phyloP scores from a whole-genome alignment of 2,888 invertebrate species.

The Rhamnusium bicolor region DNA sequence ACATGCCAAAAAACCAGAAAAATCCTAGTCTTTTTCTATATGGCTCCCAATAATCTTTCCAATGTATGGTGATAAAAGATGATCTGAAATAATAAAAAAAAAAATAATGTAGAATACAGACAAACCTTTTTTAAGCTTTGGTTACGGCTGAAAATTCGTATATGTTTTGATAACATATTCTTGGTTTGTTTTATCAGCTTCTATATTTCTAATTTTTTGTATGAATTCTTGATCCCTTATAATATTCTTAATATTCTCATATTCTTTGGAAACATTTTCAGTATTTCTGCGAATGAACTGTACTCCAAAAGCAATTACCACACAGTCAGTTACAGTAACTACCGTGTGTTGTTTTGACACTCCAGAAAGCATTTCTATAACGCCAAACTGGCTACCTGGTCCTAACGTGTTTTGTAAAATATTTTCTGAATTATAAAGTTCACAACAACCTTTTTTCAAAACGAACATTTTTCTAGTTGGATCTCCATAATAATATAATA shows the following conservation, averaged over 20 bases:
- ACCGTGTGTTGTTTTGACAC: conserved; percentile 73
- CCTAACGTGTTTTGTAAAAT: conserved; percentile 31
- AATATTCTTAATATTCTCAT: conserved; percentile 19
- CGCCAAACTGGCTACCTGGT: conserved; percentile 66
- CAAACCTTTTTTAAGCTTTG: not conserved
- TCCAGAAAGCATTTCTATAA: conserved; percentile 72
- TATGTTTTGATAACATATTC: not conserved
- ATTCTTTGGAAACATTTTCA: conserved; percentile 46
- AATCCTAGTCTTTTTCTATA: conserved; percentile 47
- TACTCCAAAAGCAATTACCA: conserved; percentile 73
- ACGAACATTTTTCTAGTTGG: conserved; percentile 37
- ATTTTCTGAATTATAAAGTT: conserved; percentile 35
- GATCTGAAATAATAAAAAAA: too few relatives aligned
- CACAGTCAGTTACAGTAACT: conserved; percentile 73
- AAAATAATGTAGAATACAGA: not conserved
- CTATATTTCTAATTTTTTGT: not conserved
- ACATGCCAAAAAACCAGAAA: conserved; percentile 55
- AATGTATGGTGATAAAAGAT: conserved; percentile 32
- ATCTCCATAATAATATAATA: conserved; percentile 39
- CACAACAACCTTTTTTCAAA: conserved; percentile 38
- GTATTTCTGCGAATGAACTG: conserved; percentile 21
- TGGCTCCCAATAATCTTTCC: conserved; percentile 33
- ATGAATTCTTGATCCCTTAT: not conserved
- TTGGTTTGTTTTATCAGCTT: not conserved
- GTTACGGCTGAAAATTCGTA: not conserved